Percentiles rank a stretch among this genome's conserved stretches.
Conservation (phyloP, 2,797 vertebrate genomes). For the Tamandua tetradactyla region DNA sequence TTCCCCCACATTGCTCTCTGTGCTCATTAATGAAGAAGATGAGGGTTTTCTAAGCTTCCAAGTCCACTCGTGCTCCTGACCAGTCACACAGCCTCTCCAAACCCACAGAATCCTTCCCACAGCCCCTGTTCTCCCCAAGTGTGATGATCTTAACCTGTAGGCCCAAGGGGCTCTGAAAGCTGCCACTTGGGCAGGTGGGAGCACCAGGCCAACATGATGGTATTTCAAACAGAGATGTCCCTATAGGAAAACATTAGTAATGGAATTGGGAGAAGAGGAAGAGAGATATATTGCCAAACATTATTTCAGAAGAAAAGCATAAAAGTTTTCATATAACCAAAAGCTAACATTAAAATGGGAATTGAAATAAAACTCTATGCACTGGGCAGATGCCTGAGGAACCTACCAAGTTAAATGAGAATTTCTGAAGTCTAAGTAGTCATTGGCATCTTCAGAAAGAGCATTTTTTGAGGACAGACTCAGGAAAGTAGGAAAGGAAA, state of each 20-base stretch:
- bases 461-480: neutral
- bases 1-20: constrained; percentile 57
- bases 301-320: neutral
- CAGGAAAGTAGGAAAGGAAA: neutral
- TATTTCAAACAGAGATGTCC: neutral
- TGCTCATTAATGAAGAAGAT: neutral
- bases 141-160: neutral
- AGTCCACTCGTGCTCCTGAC: neutral
- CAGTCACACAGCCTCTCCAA: neutral
- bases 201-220: neutral
- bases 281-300: neutral
- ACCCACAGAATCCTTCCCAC: neutral
- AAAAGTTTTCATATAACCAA: neutral
- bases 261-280: neutral
- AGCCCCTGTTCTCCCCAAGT: neutral
- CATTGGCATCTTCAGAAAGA: neutral
- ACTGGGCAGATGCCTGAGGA: neutral
- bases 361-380: neutral
- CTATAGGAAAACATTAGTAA: neutral
- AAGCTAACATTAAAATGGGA: neutral
- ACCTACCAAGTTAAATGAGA: neutral
- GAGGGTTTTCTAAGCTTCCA: constrained; percentile 49
- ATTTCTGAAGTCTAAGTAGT: neutral
- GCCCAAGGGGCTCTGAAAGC: neutral
- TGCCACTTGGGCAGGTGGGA: neutral